Conservation (phyloP, 2,888 invertebrate species). For the Panzeria rudis region DNA sequence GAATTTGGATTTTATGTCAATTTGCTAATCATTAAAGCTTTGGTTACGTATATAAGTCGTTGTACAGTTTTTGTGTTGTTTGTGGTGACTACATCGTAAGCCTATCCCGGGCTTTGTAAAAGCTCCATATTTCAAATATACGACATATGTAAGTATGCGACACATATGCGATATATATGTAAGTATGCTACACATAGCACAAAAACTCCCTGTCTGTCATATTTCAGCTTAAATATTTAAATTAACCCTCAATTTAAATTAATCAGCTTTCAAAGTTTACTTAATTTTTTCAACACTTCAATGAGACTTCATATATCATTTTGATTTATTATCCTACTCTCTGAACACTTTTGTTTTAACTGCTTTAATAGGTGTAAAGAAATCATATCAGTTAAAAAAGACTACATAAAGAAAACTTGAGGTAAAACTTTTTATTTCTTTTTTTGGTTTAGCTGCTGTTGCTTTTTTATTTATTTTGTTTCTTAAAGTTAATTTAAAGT, state of each 20-base stretch:
- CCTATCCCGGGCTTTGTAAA: too few species aligned
- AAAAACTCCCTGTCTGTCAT: too few species aligned
- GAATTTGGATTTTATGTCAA: too few species aligned
- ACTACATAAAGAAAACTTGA: conserved; percentile 29
- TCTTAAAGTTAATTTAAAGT: conserved; percentile 71
- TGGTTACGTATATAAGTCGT: too few species aligned
- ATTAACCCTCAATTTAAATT: neutral
- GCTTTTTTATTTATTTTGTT: conserved; percentile 33
- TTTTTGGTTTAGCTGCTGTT: conserved; percentile 4
- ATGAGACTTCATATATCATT: conserved; percentile 55
- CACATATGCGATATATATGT: too few species aligned
- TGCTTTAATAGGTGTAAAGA: conserved; percentile 63
- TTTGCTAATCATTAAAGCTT: too few species aligned
- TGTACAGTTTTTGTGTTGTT: too few species aligned
- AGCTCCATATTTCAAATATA: too few species aligned
- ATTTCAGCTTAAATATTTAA: neutral
- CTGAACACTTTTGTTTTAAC: conserved; percentile 48
- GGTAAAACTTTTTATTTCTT: conserved; percentile 53
- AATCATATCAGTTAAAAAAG: conserved; percentile 44
- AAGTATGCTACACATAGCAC: too few species aligned
- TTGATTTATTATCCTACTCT: conserved; percentile 65
- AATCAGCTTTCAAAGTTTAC: neutral
- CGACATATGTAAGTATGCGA: too few species aligned
- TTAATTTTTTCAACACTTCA: conserved; percentile 14
- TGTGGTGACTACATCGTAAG: too few species aligned